A percentile compares a stretch with the other conserved stretches of the same genome.
Evolutionary conservation across 92 coral and sea anemone genomes (phyloP).

Genomic region (Paragorgia papillata): DNA sequence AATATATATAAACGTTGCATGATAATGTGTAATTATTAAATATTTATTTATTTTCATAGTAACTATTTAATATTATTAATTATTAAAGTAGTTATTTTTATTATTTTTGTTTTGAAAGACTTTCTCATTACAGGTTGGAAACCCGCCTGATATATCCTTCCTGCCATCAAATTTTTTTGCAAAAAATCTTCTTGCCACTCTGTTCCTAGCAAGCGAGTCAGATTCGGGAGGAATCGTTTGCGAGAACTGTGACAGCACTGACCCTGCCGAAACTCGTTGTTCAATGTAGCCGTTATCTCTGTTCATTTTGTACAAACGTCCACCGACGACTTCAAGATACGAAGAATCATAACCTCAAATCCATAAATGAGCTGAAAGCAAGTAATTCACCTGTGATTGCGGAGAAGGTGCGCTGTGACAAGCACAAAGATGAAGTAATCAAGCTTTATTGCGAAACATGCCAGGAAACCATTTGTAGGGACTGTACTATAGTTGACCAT

Average conservation of each 20-base stretch:
- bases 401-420: slow-evolving; percentile 49
- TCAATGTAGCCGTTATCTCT: slow-evolving; percentile 54
- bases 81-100: neutral
- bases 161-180: slow-evolving; percentile 71
- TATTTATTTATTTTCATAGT: too few relatives aligned
- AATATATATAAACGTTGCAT: too few relatives aligned
- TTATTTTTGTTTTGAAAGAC: too few relatives aligned
- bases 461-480: slow-evolving; percentile 73
- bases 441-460: slow-evolving; percentile 75
- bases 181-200: slow-evolving; percentile 57
- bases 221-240: slow-evolving; percentile 17
- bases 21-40: too few relatives aligned
- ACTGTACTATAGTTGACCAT: slow-evolving; percentile 77
- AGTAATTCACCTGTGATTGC: slow-evolving; percentile 41
- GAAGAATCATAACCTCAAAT: slow-evolving; percentile 49
- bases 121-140: slow-evolving; percentile 28
- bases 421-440: slow-evolving; percentile 60
- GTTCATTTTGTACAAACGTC: slow-evolving; percentile 55
- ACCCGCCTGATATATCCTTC: slow-evolving; percentile 43
- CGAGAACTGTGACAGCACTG: slow-evolving; percentile 62
- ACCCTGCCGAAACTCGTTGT: slow-evolving; percentile 57
- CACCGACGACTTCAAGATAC: slow-evolving; percentile 60
- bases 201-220: slow-evolving; percentile 26
- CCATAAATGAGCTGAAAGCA: slow-evolving; percentile 58
- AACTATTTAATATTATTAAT: too few relatives aligned